phyloP scores from a whole-genome alignment of 2,797 vertebrate species.

The Cyclopterus lumpus region DNA sequence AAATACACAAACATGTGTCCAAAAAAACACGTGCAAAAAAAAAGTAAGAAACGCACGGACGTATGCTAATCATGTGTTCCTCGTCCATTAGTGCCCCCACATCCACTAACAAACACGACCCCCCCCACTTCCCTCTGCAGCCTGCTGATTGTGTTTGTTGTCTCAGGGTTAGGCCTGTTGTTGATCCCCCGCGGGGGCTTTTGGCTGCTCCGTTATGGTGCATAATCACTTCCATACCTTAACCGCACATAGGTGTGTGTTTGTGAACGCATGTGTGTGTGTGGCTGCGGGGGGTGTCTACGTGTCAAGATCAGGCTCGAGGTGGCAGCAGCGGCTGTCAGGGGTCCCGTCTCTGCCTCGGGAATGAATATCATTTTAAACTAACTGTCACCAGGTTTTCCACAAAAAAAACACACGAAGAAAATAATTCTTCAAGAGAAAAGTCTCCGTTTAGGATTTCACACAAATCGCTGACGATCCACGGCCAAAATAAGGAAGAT shows the following conservation, averaged over 20 bases:
- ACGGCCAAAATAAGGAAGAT: neutral
- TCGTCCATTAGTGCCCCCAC: slow-evolving; percentile 10
- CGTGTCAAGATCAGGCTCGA: slow-evolving; percentile 64
- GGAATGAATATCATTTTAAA: slow-evolving; percentile 56
- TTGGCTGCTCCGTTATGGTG: slow-evolving; percentile 71
- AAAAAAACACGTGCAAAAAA: slow-evolving; percentile 10
- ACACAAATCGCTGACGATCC: slow-evolving; percentile 11
- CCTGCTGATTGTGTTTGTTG: slow-evolving; percentile 78
- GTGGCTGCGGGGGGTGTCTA: slow-evolving; percentile 52
- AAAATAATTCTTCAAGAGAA: neutral
- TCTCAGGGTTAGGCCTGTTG: slow-evolving; percentile 78
- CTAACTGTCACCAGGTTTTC: slow-evolving; percentile 29
- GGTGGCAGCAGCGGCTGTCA: slow-evolving; percentile 56
- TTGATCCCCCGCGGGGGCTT: slow-evolving; percentile 74
- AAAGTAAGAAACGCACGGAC: slow-evolving; percentile 18
- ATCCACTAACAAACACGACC: slow-evolving; percentile 40
- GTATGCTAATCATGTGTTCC: slow-evolving; percentile 47
- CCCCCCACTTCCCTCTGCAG: slow-evolving; percentile 42
- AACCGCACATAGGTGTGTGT: slow-evolving; percentile 58
- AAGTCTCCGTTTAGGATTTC: neutral
- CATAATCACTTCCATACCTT: slow-evolving; percentile 80
- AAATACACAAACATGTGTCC: slow-evolving; percentile 35
- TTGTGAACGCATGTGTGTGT: slow-evolving; percentile 34
- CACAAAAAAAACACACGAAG: neutral
- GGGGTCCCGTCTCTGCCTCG: slow-evolving; percentile 47